Base-by-base conservation (phyloP, 2,113 vertebrate genomes). In the Tupaia chinensis region DNA sequence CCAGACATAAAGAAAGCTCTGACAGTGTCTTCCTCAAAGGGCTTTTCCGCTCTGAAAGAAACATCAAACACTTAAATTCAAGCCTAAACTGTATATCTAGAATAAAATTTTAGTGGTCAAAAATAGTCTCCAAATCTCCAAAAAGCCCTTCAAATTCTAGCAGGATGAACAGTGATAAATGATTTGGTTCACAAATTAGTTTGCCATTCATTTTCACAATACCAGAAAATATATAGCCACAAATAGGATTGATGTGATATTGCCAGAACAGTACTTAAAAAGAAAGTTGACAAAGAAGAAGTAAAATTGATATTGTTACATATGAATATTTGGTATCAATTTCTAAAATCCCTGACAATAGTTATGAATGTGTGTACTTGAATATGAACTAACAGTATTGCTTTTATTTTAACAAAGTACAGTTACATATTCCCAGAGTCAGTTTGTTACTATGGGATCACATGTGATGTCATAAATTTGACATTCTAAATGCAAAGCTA, bases 391-490 rank as follows among this genome's bases (percentile, higher is more conserved):
- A 94, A 81, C 12, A 70, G 0, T 65, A n/a, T 60, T 70, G 11
- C 17, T 70, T 77, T 66, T 61, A 29, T 78, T 17, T 12, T 14
- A 14, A 44, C 61, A 72, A 70, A 78, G 56, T 8, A 54, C 34
- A 78, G 72, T 68, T 63, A 92, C 1, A 2, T 70, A 89, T 88
- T 32, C 69, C 34, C 7, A 61, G 1, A 86, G 15, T 76, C 78
- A 95, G 63, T 78, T 4, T 10, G 83, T 84, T 97, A 88, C 95
- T 77, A 83, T 22, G 90, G 95, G 89, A n/a, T 61, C 84, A 19
- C 85, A 72, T 15, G 61, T 72, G 93, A 97, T 87, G 78, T 77
- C 96, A 97, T 63, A 90, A 88, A 87, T 86, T 97, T 91, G 87
- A 83, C 19, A 85, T 98, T 97, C 92, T 82, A 96, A 78, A 74